Conservation (phyloP, 2,888 invertebrate species). For the Mesodorylaimus sp. region DNA sequence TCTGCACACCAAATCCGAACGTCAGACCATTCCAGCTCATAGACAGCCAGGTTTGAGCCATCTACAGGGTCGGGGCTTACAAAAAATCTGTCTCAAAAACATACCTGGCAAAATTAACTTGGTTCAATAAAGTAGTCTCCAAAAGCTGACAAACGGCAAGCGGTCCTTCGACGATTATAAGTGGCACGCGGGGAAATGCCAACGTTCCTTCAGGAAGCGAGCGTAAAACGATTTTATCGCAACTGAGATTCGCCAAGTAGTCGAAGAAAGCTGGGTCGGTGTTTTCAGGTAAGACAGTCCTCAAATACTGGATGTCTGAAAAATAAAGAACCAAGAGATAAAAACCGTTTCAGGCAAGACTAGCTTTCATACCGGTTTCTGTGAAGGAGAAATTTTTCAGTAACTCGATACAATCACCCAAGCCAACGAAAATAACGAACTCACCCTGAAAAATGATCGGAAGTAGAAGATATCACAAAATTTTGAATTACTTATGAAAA, state of each 20-base stretch:
- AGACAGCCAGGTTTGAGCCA: too few species aligned
- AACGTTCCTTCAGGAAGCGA: slow-evolving; percentile 88
- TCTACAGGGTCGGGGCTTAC: too few species aligned
- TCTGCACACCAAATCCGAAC: too few species aligned
- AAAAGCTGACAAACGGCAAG: slow-evolving; percentile 79
- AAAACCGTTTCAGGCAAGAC: not conserved
- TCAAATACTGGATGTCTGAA: slow-evolving; percentile 76
- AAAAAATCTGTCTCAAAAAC: too few species aligned
- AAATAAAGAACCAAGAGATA: slow-evolving; percentile 15
- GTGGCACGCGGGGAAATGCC: slow-evolving; percentile 84
- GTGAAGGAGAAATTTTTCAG: slow-evolving; percentile 78
- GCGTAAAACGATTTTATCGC: slow-evolving; percentile 62
- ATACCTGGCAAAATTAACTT: slow-evolving; percentile 88
- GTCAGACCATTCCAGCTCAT: too few species aligned
- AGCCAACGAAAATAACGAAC: slow-evolving; percentile 90
- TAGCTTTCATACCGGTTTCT: slow-evolving; percentile 53
- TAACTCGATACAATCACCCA: slow-evolving; percentile 85
- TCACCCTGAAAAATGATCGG: slow-evolving; percentile 59
- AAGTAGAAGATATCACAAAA: not conserved
- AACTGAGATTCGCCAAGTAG: slow-evolving; percentile 59
- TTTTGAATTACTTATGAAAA: too few species aligned
- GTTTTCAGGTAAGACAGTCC: slow-evolving; percentile 56
- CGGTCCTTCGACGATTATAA: slow-evolving; percentile 82
- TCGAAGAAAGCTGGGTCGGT: slow-evolving; percentile 74
- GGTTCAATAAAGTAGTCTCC: slow-evolving; percentile 83